Evolutionary conservation across 1,140 invertebrate species (phyloP), one percentile per base, ranked within the genome.

Genomic region (Psix sp.): DNA sequence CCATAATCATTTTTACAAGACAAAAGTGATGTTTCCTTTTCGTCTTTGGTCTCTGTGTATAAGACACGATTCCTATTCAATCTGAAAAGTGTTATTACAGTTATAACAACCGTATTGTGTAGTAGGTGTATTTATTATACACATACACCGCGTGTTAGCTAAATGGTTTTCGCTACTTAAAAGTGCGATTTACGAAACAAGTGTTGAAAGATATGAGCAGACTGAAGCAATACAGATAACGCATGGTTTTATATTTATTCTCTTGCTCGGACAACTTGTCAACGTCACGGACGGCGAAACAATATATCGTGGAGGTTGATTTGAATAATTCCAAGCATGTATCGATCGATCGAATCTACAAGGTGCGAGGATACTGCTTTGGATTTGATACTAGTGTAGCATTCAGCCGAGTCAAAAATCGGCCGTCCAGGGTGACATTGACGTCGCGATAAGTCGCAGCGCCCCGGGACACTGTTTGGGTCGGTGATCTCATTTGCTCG

Each of bases 321-420:
- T 62, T 63, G 51, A 71, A 71, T 71, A 71, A 63, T 71, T 71
- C 51, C 67, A 57, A 36, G 33, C 36, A 54, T 63, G 67, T 63
- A 63, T 63, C 56, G 51, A 71, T 71, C 57, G 43, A 63, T 63
- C 36, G 43, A 36, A 67, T 67, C 51, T 67, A 67, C 52, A 57
- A 67, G 52, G 52, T 59, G 63, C 52, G 36, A 67, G 52, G 31
- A 42, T 38, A 57, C 33, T 29, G 26, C 26, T 39, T 10, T 35
- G 11, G 29, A 26, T 67, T 42, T 57, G 45, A 51, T 51, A 59
- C 18, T 51, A 36, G 42, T 26, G 24, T 42, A 21, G 40, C 40
- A 45, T 67, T 40, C 15, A 13, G 11, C 10, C 26, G 24, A 11
- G 3, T 14, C 16, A 49, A 67, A 67, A 67, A 38, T 48, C 13